Evolutionary conservation across 1,140 invertebrate genomes (phyloP), one percentile per base, ranked within the genome.

Genomic region (Drosophila subobscura): DNA sequence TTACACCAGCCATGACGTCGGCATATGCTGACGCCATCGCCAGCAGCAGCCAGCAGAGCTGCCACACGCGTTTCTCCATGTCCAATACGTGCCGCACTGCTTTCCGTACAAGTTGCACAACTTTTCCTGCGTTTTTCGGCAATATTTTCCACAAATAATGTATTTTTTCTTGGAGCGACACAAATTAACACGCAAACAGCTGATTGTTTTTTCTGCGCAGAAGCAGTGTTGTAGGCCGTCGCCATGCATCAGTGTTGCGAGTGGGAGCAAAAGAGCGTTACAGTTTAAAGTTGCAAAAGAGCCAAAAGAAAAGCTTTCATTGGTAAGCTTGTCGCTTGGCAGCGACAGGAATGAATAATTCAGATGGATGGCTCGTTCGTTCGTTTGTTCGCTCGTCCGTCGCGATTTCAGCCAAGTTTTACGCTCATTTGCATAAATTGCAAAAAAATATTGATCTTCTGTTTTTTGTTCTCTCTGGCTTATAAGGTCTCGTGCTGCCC

Each of bases 1-100:
- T 52, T 45, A n/a, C 50, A 37, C 50, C 29, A 37, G 33, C 33
- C 33, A 76, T 86, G 80, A 85, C 80, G 80, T 81, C 77, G 58
- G 71, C 71, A 73, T 73, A 60, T 57, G 81, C 81, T 85, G 81
- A 85, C 81, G 81, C 68, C 81, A 85, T 86, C 50, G 58, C 53
- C 53, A 77, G 41, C 63, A 71, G 61, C 52, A 65, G 44, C 49
- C 29, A 20, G 1, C n/a, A 14, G 5, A 45, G 25, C 49, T 20
- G 22, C 12, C 45, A n/a, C 20, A 16, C 45, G 8, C 40, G 10
- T 12, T 47, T 20, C 20, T 23, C 12, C 33, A 37, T 37, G 1
- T 4, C 33, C 3, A 37, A 37, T 12, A 12, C 10, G 33, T 37
- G 33, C 10, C 33, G 2, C 33, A 37, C 33, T 12, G 33, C 33